phyloP scores from a whole-genome alignment of 1,140 invertebrate species.

The Pseudomyrmex sp. region DNA sequence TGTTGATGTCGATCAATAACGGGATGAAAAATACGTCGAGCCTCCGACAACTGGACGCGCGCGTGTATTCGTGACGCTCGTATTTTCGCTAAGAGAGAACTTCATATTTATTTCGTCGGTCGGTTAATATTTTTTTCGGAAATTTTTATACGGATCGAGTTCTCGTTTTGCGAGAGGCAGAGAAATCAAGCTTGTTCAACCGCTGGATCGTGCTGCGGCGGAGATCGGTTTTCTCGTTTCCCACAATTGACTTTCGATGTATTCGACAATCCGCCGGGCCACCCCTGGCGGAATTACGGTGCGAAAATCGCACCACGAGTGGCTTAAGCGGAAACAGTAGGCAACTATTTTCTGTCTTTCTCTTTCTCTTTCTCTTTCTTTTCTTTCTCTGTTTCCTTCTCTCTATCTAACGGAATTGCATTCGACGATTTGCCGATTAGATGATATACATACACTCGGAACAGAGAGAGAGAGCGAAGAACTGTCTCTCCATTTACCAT shows the following conservation, averaged over 20 bases:
- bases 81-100: neutral
- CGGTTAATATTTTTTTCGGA: neutral
- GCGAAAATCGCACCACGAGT: neutral
- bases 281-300: conserved; percentile 1
- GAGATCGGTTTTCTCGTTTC: neutral
- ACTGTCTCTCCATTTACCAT: conserved; percentile 24
- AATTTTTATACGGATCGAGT: neutral
- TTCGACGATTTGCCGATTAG: conserved; percentile 21
- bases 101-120: conserved; percentile 2
- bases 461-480: conserved; percentile 9
- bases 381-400: too few species aligned
- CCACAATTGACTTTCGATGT: conserved; percentile 2
- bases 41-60: neutral
- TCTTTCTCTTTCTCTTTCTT: too few species aligned
- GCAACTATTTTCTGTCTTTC: neutral
- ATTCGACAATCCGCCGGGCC: neutral
- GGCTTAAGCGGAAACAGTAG: neutral
- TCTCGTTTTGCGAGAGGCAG: neutral
- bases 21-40: neutral
- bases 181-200: neutral
- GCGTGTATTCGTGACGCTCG: neutral
- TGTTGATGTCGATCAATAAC: conserved; percentile 56
- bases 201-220: neutral
- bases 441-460: conserved; percentile 4
- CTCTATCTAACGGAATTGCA: neutral